Percentiles rank a stretch among this genome's conserved stretches.
phyloP scores from a whole-genome alignment of 2,797 vertebrate species.

The Amniataba percoides region DNA sequence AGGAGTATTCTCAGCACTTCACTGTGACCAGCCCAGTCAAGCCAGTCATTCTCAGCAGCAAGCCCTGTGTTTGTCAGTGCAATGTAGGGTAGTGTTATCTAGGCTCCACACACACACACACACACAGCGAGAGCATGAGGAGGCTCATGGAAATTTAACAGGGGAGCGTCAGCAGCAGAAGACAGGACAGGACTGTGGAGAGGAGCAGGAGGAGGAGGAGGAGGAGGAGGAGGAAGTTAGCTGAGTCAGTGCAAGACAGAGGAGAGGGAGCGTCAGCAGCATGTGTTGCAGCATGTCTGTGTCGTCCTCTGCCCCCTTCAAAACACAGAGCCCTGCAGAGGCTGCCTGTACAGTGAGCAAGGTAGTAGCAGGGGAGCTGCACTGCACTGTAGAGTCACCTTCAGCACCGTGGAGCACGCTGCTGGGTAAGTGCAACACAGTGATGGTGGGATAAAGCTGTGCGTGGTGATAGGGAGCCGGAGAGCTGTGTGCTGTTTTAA shows the following conservation, averaged over 20 bases:
- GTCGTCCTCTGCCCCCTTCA: constrained; percentile 66
- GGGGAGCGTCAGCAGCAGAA: constrained; percentile 59
- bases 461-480: constrained; percentile 3
- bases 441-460: constrained; percentile 17
- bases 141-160: constrained; percentile 79
- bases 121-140: constrained; percentile 46
- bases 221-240: constrained; percentile 65
- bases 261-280: constrained; percentile 75
- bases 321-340: constrained; percentile 70
- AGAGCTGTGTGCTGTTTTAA: neutral
- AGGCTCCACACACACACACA: constrained; percentile 25
- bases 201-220: constrained; percentile 47
- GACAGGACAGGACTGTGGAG: constrained; percentile 49
- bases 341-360: constrained; percentile 53
- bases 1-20: constrained; percentile 70
- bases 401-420: constrained; percentile 58
- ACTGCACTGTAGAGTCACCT: constrained; percentile 73
- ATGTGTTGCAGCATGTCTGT: constrained; percentile 84
- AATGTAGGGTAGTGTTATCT: constrained; percentile 66
- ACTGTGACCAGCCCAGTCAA: constrained; percentile 64
- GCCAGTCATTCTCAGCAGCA: constrained; percentile 57
- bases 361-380: constrained; percentile 56
- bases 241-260: constrained; percentile 76
- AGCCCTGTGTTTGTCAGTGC: constrained; percentile 44
- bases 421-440: constrained; percentile 70